A percentile compares a stretch with the other conserved stretches of the same genome.
phyloP scores from a whole-genome alignment of 64 coral and sea anemone species.

The Montipora sp. region DNA sequence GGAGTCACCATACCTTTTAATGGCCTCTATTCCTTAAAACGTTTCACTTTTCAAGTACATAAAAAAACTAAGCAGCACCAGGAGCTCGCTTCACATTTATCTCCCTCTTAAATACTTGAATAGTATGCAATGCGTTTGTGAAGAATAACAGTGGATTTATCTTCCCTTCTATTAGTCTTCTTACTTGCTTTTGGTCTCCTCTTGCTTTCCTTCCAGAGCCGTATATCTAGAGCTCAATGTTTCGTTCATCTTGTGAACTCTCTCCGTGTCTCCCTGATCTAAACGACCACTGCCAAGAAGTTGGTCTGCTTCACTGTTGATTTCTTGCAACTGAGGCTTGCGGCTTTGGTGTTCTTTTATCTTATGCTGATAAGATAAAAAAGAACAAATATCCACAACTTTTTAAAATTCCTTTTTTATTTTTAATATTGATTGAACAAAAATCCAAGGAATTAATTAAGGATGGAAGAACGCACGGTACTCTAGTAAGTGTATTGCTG shows the following conservation, averaged over 20 bases:
- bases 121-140: no score
- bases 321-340: slow-evolving; percentile 5
- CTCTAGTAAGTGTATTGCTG: no score
- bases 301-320: not conserved
- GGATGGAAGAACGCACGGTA: no score
- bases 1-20: no score
- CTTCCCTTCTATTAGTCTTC: not conserved
- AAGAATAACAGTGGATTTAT: no score
- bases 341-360: not conserved
- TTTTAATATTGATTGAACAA: no score
- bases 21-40: no score
- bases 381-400: not conserved
- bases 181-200: slow-evolving; percentile 13
- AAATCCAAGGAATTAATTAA: no score
- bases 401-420: not conserved
- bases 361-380: not conserved
- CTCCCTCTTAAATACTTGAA: no score
- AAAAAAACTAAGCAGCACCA: no score
- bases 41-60: no score
- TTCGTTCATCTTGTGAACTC: not conserved
- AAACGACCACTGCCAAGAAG: slow-evolving; percentile 31
- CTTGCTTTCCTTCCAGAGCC: not conserved
- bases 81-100: no score
- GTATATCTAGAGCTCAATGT: not conserved
- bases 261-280: slow-evolving; percentile 29